Percentiles rank a stretch among this genome's conserved stretches.
These are phyloP conservation scores for Platichthys flesus DNA, from an alignment of 2,113 vertebrate species.

Conservation along the genomic window DNA sequence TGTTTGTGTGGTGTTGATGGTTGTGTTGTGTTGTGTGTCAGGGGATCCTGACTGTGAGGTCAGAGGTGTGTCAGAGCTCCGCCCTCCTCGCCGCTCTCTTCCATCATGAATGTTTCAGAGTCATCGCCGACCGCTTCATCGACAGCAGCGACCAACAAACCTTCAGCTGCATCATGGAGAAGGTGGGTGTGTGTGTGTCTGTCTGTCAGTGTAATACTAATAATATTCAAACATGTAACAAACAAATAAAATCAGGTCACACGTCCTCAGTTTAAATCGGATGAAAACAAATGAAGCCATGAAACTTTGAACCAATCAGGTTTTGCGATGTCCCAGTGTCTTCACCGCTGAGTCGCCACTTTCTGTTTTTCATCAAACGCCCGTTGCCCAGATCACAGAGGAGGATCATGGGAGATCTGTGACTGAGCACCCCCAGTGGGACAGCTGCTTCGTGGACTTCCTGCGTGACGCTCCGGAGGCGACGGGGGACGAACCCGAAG, in stretches of 20 bases:
- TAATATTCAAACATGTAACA: too few species aligned
- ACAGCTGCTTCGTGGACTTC: slow-evolving; percentile 88
- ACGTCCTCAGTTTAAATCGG: too few species aligned
- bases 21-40: slow-evolving; percentile 11
- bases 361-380: not conserved
- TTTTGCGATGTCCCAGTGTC: too few species aligned
- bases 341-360: too few species aligned
- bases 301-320: too few species aligned
- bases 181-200: slow-evolving; percentile 62
- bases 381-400: slow-evolving; percentile 72
- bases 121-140: slow-evolving; percentile 86
- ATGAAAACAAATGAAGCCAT: too few species aligned
- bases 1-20: not conserved
- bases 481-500: slow-evolving; percentile 84
- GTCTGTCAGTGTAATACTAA: not conserved
- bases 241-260: too few species aligned
- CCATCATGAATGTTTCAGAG: slow-evolving; percentile 85
- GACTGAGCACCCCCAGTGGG: slow-evolving; percentile 65
- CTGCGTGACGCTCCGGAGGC: slow-evolving; percentile 82
- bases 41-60: slow-evolving; percentile 83
- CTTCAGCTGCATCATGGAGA: slow-evolving; percentile 79
- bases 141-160: slow-evolving; percentile 80
- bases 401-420: slow-evolving; percentile 81
- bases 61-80: slow-evolving; percentile 81
- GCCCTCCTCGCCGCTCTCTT: slow-evolving; percentile 83